phyloP scores from a whole-genome alignment of 2,113 vertebrate genomes.

The Mus spicilegus region DNA sequence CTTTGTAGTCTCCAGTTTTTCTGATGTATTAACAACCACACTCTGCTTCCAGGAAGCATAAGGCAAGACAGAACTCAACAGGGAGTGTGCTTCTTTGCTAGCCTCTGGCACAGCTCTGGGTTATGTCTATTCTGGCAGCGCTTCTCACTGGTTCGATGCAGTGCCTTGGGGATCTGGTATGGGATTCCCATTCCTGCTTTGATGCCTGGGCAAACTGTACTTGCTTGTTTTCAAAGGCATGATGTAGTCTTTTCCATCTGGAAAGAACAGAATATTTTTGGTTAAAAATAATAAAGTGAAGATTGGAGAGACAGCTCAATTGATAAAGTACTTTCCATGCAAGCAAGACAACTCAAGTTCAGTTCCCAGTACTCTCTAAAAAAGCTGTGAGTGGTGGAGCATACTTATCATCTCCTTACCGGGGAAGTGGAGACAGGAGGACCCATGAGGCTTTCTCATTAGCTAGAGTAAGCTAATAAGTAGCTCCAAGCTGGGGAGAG shows the following conservation, averaged over 20 bases:
- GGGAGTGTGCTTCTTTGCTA: background rate
- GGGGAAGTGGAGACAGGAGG: background rate
- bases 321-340: background rate
- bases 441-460: background rate
- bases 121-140: background rate
- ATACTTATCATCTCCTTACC: background rate
- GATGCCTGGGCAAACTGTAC: fast-evolving
- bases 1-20: conserved; percentile 53
- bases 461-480: background rate
- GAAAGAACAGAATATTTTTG: background rate
- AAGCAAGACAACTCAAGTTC: background rate
- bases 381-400: background rate
- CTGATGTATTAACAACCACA: conserved; percentile 60
- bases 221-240: background rate
- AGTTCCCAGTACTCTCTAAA: background rate
- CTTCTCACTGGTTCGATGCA: background rate
- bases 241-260: background rate
- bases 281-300: background rate
- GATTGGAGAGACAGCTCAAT: background rate
- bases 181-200: background rate
- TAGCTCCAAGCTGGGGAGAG: background rate
- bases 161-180: background rate
- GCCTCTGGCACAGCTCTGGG: conserved; percentile 19
- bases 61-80: conserved; percentile 25
- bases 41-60: conserved; percentile 8